Evolutionary conservation across 2,797 vertebrate species (phyloP).

Genomic region (Adelosebastes latens): DNA sequence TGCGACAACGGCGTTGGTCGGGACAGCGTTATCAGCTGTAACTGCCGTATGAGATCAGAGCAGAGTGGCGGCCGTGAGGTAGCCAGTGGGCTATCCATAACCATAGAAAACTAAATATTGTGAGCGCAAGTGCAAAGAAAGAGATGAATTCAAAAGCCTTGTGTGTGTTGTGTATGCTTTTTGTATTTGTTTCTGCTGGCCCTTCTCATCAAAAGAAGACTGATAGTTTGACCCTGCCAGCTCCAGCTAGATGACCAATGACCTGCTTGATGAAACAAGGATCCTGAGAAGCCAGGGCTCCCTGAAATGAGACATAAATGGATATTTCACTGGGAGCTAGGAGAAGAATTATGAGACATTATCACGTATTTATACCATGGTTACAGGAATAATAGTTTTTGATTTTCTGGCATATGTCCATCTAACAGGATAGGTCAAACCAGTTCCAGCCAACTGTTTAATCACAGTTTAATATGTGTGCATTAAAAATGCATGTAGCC

Average conservation of each 20-base stretch:
- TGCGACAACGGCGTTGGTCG: too few species aligned
- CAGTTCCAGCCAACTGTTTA: not conserved
- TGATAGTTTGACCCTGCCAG: not conserved
- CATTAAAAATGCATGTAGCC: not conserved
- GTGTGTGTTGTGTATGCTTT: not conserved
- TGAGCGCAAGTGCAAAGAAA: not conserved
- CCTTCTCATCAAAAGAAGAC: conserved; percentile 1
- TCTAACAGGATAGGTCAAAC: not conserved
- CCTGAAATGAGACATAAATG: not conserved
- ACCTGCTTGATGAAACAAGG: not conserved
- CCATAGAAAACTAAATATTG: not conserved
- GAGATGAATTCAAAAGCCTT: not conserved
- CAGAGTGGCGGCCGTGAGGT: too few species aligned
- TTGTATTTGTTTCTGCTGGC: not conserved
- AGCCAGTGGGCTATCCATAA: too few species aligned
- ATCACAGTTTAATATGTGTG: not conserved
- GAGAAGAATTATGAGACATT: not conserved
- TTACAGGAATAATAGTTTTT: not conserved
- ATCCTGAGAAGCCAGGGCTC: too few species aligned
- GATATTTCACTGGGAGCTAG: not conserved
- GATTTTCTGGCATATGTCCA: not conserved
- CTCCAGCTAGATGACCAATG: not conserved
- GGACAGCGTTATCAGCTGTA: too few species aligned
- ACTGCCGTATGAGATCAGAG: too few species aligned
- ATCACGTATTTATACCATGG: not conserved